phyloP scores from a whole-genome alignment of 1,140 invertebrate species.

The Euwallacea fornicatus region DNA sequence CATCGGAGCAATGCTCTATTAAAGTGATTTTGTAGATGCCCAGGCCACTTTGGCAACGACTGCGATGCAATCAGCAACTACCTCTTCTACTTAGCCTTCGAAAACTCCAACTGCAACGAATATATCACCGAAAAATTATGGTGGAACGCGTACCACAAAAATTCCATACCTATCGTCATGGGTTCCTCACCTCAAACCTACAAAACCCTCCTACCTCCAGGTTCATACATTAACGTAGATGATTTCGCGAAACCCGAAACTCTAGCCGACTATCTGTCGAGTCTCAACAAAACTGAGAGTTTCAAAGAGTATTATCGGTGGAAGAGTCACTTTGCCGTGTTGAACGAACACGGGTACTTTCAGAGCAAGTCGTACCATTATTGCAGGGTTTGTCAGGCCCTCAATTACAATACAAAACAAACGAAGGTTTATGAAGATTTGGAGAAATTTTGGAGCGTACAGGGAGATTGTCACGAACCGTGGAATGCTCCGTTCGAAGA shows the following conservation, averaged over 20 bases:
- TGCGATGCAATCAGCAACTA: constrained; percentile 62
- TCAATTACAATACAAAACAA: constrained; percentile 62
- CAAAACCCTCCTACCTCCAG: constrained; percentile 60
- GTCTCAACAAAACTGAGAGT: constrained; percentile 59
- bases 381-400: constrained; percentile 77
- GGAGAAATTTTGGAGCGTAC: constrained; percentile 55
- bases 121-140: constrained; percentile 75
- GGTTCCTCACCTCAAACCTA: constrained; percentile 60
- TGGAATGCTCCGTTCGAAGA: constrained; percentile 37
- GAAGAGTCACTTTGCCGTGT: constrained; percentile 65
- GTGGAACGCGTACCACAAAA: constrained; percentile 64
- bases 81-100: constrained; percentile 76
- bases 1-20: constrained; percentile 6
- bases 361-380: constrained; percentile 69
- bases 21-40: constrained; percentile 57
- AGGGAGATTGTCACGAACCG: constrained; percentile 53
- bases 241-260: constrained; percentile 66
- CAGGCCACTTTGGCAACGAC: constrained; percentile 60
- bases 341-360: constrained; percentile 76
- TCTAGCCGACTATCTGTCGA: constrained; percentile 64
- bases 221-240: constrained; percentile 73
- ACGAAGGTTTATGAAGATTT: constrained; percentile 60
- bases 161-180: constrained; percentile 71
- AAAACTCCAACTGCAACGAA: constrained; percentile 71
- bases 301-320: constrained; percentile 70